These are phyloP conservation scores for Phylloscopus trochiloides DNA, from an alignment of 2,113 vertebrate species.

Conservation along the genomic window DNA sequence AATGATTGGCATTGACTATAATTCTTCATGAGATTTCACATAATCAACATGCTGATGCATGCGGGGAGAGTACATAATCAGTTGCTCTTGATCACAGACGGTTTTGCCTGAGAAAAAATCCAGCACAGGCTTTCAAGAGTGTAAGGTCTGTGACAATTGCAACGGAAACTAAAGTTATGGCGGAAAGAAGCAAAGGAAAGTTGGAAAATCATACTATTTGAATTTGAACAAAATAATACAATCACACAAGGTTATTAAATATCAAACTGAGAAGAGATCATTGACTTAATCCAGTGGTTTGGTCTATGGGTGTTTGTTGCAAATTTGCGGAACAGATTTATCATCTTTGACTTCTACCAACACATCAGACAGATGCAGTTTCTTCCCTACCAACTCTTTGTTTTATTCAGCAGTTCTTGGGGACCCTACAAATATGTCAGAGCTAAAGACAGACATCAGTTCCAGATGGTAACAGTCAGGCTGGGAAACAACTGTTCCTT, in stretches of 20 bases:
- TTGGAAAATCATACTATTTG: neutral
- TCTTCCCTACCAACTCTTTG: neutral
- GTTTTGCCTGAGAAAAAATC: conserved; percentile 14
- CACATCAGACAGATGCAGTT: neutral
- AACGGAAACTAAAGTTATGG: neutral
- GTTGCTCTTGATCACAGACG: conserved; percentile 37
- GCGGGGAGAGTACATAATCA: conserved; percentile 42
- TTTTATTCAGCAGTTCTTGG: neutral
- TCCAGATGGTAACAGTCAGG: neutral
- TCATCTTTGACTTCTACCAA: neutral
- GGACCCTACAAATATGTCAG: neutral
- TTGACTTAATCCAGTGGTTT: neutral
- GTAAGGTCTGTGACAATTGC: neutral
- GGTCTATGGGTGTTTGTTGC: neutral
- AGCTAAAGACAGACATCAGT: neutral
- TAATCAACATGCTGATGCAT: conserved; percentile 60
- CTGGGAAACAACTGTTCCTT: neutral
- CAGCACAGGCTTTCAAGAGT: neutral
- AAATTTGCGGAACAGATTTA: neutral
- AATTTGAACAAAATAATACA: neutral
- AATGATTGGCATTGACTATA: conserved; percentile 68
- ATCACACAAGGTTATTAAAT: neutral
- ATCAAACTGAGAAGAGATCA: neutral
- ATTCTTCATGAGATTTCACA: conserved; percentile 65
- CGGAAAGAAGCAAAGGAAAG: neutral